Conservation (phyloP, 2,113 vertebrate species). For the Brachyhypopomus gauderio region DNA sequence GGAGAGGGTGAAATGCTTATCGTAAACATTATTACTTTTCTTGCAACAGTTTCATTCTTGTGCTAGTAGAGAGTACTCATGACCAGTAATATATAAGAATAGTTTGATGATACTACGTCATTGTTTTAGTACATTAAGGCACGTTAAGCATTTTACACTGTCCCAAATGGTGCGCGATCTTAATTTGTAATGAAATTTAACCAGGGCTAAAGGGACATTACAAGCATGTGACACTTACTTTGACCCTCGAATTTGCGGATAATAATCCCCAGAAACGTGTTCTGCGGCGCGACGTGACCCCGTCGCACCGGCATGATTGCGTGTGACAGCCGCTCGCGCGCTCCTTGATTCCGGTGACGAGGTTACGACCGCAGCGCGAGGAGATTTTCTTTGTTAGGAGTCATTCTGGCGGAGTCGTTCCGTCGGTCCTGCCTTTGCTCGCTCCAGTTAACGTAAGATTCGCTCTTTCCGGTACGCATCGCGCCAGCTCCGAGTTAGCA, state of each 20-base stretch:
- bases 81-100: too few relatives aligned
- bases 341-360: slow-evolving; percentile 22
- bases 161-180: too few relatives aligned
- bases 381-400: slow-evolving; percentile 1
- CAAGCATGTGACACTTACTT: slow-evolving; percentile 81
- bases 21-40: too few relatives aligned
- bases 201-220: background rate
- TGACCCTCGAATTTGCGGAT: slow-evolving; percentile 99
- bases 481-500: slow-evolving; percentile 8
- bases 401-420: slow-evolving; percentile 39
- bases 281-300: slow-evolving; percentile 98
- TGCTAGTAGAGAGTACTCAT: too few relatives aligned
- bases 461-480: background rate
- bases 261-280: slow-evolving; percentile 97
- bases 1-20: too few relatives aligned
- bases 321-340: slow-evolving; percentile 6
- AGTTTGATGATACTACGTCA: too few relatives aligned
- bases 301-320: slow-evolving; percentile 96
- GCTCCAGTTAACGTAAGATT: background rate
- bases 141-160: too few relatives aligned
- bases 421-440: slow-evolving; percentile 22
- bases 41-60: too few relatives aligned
- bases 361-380: slow-evolving; percentile 32
- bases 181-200: background rate
- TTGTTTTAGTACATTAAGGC: too few relatives aligned